These are phyloP conservation scores for Felis chaus DNA, from an alignment of 2,113 vertebrate species.

Conservation along the genomic window DNA sequence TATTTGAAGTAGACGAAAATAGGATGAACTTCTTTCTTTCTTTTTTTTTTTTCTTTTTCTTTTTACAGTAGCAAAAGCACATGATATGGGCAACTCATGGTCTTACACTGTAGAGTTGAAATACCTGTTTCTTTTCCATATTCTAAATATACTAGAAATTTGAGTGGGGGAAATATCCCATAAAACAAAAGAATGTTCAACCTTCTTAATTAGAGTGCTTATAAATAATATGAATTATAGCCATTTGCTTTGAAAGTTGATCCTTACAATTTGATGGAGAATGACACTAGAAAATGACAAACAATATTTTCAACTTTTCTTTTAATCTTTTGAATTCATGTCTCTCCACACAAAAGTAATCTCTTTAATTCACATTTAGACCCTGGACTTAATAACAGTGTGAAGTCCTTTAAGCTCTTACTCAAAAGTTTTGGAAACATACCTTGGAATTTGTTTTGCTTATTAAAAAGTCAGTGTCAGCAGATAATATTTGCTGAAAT, in stretches of 20 bases:
- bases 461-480: background rate
- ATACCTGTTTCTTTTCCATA: background rate
- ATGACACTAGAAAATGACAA: background rate
- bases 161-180: background rate
- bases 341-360: background rate
- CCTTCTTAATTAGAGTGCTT: background rate
- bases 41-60: too few species aligned
- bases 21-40: background rate
- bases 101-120: background rate
- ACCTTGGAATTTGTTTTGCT: background rate
- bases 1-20: background rate
- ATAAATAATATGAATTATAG: background rate
- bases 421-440: background rate
- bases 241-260: background rate
- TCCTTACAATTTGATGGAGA: background rate
- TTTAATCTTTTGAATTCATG: background rate
- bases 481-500: background rate
- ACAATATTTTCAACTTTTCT: background rate
- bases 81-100: background rate
- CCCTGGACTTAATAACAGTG: background rate
- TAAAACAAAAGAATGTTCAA: background rate
- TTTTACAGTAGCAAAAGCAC: background rate
- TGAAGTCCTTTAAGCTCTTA: background rate
- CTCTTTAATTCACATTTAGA: background rate
- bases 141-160: background rate